Conservation (phyloP, 2,113 vertebrate genomes). For the Upupa epops region DNA sequence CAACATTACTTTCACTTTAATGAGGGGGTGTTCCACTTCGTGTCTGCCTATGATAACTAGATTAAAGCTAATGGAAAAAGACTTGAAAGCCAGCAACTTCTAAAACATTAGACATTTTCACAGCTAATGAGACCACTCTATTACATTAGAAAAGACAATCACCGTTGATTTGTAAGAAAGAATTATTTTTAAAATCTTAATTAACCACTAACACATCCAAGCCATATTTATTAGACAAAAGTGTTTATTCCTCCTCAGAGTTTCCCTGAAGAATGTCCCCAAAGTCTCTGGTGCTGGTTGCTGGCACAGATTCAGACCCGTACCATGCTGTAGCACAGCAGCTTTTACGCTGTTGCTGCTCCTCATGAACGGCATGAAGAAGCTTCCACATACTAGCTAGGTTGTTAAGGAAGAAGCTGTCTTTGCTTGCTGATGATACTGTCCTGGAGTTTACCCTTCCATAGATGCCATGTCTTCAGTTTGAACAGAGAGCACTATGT, state of each 20-base stretch:
- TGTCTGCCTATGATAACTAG: not conserved
- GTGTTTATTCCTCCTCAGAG: not conserved
- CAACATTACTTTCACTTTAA: conserved; percentile 21
- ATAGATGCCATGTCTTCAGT: not conserved
- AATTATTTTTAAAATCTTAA: not conserved
- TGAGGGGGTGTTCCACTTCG: not conserved
- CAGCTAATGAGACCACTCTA: not conserved
- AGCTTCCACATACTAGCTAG: not conserved
- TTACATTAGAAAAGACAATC: not conserved
- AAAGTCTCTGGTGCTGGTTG: not conserved
- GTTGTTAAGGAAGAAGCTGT: not conserved
- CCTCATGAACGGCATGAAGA: not conserved
- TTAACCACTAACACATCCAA: not conserved
- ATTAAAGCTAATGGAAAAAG: conserved; percentile 12
- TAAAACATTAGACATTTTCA: not conserved
- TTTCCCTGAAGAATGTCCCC: not conserved
- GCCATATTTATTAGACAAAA: not conserved
- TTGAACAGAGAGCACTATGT: not conserved
- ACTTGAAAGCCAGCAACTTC: not conserved
- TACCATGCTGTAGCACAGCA: not conserved
- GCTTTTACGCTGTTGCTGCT: not conserved
- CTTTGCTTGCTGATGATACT: not conserved
- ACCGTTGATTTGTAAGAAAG: not conserved
- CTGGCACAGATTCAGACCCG: not conserved
- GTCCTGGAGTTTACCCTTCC: not conserved